Base-by-base conservation (phyloP, 2,888 invertebrate genomes). In the Andrena hattorfiana region DNA sequence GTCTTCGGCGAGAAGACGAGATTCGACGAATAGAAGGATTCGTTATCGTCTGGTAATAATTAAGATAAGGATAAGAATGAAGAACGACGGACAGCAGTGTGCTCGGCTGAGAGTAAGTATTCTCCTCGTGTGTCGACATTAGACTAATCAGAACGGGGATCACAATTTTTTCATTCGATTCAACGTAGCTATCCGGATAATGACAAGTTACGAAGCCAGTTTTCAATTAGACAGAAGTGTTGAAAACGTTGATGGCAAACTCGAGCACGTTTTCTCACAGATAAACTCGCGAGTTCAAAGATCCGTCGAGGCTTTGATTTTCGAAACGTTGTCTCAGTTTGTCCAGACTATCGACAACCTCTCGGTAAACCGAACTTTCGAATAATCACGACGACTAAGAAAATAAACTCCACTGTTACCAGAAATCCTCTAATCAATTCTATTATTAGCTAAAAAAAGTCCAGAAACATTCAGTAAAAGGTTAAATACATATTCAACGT, bases 21-120 rank as follows among this genome's bases (percentile, higher is more conserved):
- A 30, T 26, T 62, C 16, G 7, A 35, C 60, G 20, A 16, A 8
- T 10, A 28, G 35, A 26, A 60, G 20, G 20, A n/a, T 30, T 51
- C 26, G 56, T 56, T 62, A 67, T 62, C 80, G 26, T 5, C 0
- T 0, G 23, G 51, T 30, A 35, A 67, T 28, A 32, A 23, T 67
- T 48, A 13, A 2, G 66, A 77, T 63, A 77, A 42, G 16, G n/a
- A 62, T 64, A 56, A 64, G 48, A 72, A 49, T 66, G 23, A 54
- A 30, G 35, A 70, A 70, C 28, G 23, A 13, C 8, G 23, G 1
- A 10, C n/a, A 42, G 49, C 26, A 48, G 32, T 20, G 32, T 48
- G 2, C 23, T 28, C 8, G 28, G 10, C 2, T 20, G 1, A 4
- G 16, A 35, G 1, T 56, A 26, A 13, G 56, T 26, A 23, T 56